Evolutionary conservation across 2,797 vertebrate genomes (phyloP).

Genomic region (Sebastolobus alascanus): DNA sequence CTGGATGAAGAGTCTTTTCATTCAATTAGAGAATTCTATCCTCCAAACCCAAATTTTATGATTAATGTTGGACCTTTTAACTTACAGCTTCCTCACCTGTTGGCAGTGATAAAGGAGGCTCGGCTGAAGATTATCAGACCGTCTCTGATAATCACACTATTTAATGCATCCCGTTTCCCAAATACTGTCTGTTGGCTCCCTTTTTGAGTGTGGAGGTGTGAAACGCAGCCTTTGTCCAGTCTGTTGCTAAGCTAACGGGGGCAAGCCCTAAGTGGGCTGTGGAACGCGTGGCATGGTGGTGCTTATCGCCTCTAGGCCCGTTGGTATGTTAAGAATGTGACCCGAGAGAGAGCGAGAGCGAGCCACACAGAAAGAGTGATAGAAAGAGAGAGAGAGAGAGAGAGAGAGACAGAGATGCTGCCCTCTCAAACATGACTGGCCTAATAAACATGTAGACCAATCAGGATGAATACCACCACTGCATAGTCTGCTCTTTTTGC

Average conservation of each 20-base stretch:
- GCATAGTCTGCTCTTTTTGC: slow-evolving; percentile 17
- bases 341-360: slow-evolving; percentile 49
- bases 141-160: slow-evolving; percentile 1
- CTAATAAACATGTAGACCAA: slow-evolving; percentile 59
- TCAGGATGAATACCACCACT: slow-evolving; percentile 22
- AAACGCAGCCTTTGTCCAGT: slow-evolving; percentile 70
- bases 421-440: slow-evolving; percentile 58
- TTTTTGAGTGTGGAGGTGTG: slow-evolving; percentile 52
- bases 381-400: slow-evolving; percentile 27
- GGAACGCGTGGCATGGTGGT: slow-evolving; percentile 79
- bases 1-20: background rate
- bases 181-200: slow-evolving; percentile 24
- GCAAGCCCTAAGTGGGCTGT: slow-evolving; percentile 77
- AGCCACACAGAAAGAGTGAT: slow-evolving; percentile 56
- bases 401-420: slow-evolving; percentile 44
- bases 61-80: background rate
- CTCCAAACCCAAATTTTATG: background rate
- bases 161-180: slow-evolving; percentile 27
- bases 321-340: slow-evolving; percentile 82
- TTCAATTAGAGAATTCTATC: background rate
- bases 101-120: background rate
- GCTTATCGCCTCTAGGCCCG: slow-evolving; percentile 78
- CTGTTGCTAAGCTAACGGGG: slow-evolving; percentile 77
- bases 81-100: background rate
- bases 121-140: background rate